Percentiles rank a stretch among this genome's conserved stretches.
Evolutionary conservation across 2,888 invertebrate genomes (phyloP).

Genomic region (Hypena proboscidalis): DNA sequence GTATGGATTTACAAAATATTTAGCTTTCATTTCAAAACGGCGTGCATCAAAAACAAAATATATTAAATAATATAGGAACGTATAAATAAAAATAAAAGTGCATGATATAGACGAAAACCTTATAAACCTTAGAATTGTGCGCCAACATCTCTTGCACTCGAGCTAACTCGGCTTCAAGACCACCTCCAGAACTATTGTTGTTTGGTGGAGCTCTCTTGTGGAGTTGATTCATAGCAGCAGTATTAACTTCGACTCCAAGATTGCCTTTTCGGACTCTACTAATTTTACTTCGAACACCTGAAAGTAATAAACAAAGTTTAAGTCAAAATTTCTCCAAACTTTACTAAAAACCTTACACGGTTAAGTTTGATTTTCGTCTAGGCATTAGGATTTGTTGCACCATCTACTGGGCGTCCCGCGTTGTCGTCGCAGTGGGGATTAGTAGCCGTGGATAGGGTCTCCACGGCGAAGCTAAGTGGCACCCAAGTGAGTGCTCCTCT

Average conservation of each 20-base stretch:
- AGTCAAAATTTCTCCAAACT: background rate
- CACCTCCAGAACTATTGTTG: conserved; percentile 36
- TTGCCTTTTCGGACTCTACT: conserved; percentile 61
- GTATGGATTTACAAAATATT: conserved; percentile 11
- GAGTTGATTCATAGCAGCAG: conserved; percentile 17
- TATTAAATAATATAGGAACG: conserved; percentile 19
- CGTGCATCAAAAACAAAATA: conserved; percentile 1
- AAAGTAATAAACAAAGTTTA: conserved; percentile 12
- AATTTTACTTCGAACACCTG: conserved; percentile 74
- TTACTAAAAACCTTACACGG: background rate
- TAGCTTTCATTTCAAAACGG: background rate
- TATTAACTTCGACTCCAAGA: conserved; percentile 24
- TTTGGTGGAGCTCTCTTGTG: conserved; percentile 27
- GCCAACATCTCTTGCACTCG: conserved; percentile 94
- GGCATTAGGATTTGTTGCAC: too few relatives aligned
- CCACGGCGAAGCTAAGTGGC: too few relatives aligned
- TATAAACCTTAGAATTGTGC: conserved; percentile 95
- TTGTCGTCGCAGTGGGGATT: too few relatives aligned
- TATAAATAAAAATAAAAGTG: conserved; percentile 70
- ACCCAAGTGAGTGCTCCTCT: too few relatives aligned
- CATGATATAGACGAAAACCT: conserved; percentile 87
- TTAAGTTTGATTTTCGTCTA: too few relatives aligned
- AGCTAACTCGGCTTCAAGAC: conserved; percentile 92
- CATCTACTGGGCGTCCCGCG: too few relatives aligned
- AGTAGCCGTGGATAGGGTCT: too few relatives aligned